phyloP scores from a whole-genome alignment of 92 coral and sea anemone genomes.

The Micromussa lordhowensis region DNA sequence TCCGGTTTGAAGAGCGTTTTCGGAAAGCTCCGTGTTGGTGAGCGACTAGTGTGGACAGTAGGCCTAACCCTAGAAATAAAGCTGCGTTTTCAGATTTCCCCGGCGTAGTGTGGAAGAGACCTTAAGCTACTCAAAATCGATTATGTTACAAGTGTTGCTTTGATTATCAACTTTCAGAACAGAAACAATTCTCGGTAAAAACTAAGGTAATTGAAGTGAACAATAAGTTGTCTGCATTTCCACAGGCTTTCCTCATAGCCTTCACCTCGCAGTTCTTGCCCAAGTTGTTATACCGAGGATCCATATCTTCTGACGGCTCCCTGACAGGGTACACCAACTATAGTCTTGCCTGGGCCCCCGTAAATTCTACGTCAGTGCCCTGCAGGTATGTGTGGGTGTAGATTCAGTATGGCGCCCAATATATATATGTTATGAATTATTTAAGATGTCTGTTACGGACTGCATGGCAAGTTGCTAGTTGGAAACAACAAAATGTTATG shows the following conservation, averaged over 20 bases:
- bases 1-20: no score
- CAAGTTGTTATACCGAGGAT: slow-evolving; percentile 83
- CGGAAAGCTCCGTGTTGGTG: no score
- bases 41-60: no score
- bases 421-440: no score
- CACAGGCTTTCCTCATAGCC: slow-evolving; percentile 94
- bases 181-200: neutral
- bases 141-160: no score
- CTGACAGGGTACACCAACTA: slow-evolving; percentile 87
- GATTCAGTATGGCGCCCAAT: neutral
- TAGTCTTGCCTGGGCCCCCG: slow-evolving; percentile 96
- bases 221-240: neutral
- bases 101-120: no score
- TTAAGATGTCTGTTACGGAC: no score
- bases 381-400: slow-evolving; percentile 75
- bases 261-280: slow-evolving; percentile 97
- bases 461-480: no score
- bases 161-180: neutral
- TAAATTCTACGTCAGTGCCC: slow-evolving; percentile 86
- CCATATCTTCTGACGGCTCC: slow-evolving; percentile 73
- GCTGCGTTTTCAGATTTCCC: no score
- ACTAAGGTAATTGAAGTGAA: neutral
- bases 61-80: no score
- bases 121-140: no score
- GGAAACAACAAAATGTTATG: no score